Evolutionary conservation across 2,797 vertebrate species (phyloP), one percentile per base, ranked within the genome.

Genomic region (Philypnodon macrostomus): DNA sequence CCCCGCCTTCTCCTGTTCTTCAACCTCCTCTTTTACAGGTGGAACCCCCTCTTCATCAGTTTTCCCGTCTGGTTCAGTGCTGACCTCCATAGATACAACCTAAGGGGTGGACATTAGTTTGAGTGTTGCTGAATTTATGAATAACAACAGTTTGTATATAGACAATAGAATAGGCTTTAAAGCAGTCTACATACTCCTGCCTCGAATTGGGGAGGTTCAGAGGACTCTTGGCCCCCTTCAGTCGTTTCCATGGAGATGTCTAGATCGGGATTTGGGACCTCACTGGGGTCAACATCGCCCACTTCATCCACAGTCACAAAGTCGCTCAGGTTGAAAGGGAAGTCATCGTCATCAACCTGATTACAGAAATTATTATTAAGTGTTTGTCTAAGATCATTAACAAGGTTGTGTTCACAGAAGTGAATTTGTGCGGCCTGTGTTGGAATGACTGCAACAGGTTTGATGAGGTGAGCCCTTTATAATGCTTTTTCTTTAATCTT

Each of bases 241-340:
- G 34, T 10, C 1, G 26, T 69, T 48, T 77, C 59, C 41, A 56
- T 48, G 21, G 57, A 1, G 47, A 29, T 34, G 21, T 21, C 7
- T 1, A 61, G 14, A 14, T 40, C 23, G 8, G 38, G 7, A 1
- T 1, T 0, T 10, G 75, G 70, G n/a, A 80, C 58, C 46, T 85
- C 77, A 7, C 2, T n/a, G 27, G 9, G 1, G 0, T 60, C 30
- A 18, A 83, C 82, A 0, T 95, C 94, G 23, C 92, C 80, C 0
- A 96, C 92, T 68, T 95, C 93, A 33, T 96, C 94, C 51, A 96
- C 90, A 0, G 93, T 96, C 30, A 96, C 92, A 60, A 94, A 94
- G 70, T 95, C 93, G 2, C 90, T 92, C 88, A 96, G 52, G 81
- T 93, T 91, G 39, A 95, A 95, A 0, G 91, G 89, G 58, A 93